Evolutionary conservation across 2,888 invertebrate species (phyloP).

Genomic region (Drosophila mercatorum): DNA sequence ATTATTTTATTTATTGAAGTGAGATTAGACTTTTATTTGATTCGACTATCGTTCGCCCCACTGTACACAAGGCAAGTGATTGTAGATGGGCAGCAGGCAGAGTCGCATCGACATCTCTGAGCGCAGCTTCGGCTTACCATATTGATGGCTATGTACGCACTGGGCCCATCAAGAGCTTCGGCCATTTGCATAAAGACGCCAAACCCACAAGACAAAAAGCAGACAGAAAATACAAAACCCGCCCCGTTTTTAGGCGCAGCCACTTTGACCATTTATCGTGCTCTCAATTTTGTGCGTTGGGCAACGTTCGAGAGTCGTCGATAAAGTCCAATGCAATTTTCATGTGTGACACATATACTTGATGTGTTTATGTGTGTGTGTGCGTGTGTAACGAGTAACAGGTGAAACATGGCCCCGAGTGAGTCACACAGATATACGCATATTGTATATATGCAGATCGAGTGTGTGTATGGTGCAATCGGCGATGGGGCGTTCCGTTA

Average conservation of each 20-base stretch:
- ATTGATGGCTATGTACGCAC: slow-evolving; percentile 60
- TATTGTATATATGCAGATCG: neutral
- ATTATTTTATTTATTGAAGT: no score
- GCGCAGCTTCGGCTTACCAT: slow-evolving; percentile 32
- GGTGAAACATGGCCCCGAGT: slow-evolving; percentile 57
- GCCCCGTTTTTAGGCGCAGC: slow-evolving; percentile 56
- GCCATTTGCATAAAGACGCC: slow-evolving; percentile 69
- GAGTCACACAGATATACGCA: slow-evolving; percentile 30
- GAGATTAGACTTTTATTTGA: neutral
- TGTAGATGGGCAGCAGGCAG: slow-evolving; percentile 28
- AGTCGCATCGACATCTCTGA: slow-evolving; percentile 55
- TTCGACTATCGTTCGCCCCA: slow-evolving; percentile 18
- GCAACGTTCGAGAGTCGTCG: slow-evolving; percentile 58
- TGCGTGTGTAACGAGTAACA: slow-evolving; percentile 44
- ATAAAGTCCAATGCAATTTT: slow-evolving; percentile 39
- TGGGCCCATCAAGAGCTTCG: slow-evolving; percentile 49
- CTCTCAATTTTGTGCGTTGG: slow-evolving; percentile 63
- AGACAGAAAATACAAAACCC: neutral
- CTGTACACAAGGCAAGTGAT: slow-evolving; percentile 33
- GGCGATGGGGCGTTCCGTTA: slow-evolving; percentile 57
- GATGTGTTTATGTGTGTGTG: neutral
- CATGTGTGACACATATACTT: slow-evolving; percentile 60
- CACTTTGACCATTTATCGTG: slow-evolving; percentile 51
- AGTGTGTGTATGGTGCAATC: slow-evolving; percentile 30
- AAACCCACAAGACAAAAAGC: slow-evolving; percentile 40